Percentiles rank a stretch among this genome's conserved stretches.
Conservation (phyloP, 2,888 invertebrate species). For the Lacanobia wlatinum region DNA sequence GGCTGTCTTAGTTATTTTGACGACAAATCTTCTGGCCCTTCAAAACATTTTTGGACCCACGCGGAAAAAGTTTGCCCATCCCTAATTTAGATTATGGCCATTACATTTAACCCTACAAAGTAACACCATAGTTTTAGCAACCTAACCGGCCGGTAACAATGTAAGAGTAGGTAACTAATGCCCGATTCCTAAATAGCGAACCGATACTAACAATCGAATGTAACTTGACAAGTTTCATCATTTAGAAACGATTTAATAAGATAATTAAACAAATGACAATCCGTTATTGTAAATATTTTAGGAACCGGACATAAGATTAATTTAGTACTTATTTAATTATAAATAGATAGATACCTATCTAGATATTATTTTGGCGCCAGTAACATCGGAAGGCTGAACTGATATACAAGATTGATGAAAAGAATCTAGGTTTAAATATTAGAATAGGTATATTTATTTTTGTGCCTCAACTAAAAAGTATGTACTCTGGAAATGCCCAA, state of each 20-base stretch:
- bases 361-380: slow-evolving; percentile 10
- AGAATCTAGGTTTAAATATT: background rate
- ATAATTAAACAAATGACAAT: too few relatives aligned
- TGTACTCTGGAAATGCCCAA: background rate
- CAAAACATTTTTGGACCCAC: background rate
- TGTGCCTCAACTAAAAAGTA: background rate
- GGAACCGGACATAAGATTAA: background rate
- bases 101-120: slow-evolving; percentile 11
- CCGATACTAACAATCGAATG: background rate
- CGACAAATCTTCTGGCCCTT: background rate
- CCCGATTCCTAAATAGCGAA: background rate
- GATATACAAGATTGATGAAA: slow-evolving; percentile 12
- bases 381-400: slow-evolving; percentile 32
- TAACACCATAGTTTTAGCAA: slow-evolving; percentile 27
- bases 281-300: background rate
- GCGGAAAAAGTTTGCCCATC: background rate
- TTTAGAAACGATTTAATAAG: background rate
- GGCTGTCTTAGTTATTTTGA: background rate
- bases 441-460: background rate
- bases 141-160: slow-evolving; percentile 16
- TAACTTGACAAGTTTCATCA: slow-evolving; percentile 4
- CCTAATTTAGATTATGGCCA: slow-evolving; percentile 9
- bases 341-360: background rate
- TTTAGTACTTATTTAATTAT: background rate
- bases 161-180: slow-evolving; percentile 6